Evolutionary conservation across 92 coral and sea anemone genomes (phyloP), one percentile per base, ranked within the genome.

Genomic region (Hydrozoanthus gracilis): DNA sequence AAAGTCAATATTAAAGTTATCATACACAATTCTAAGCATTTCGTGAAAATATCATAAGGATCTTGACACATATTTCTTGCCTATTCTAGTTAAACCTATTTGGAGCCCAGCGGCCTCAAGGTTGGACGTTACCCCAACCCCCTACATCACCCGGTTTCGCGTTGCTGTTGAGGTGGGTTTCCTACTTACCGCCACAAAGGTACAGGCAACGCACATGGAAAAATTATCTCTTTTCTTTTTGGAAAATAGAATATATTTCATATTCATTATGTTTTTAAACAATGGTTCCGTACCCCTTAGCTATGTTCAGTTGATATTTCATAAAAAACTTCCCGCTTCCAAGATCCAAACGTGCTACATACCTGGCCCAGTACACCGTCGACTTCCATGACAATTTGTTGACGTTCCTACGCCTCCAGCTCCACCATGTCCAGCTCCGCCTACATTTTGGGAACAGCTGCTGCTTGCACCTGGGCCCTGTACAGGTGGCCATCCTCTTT

Each of bases 381-480:
- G 17, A 51, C 67, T 8, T 12, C 35, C 60, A 46, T 4, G 16
- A 72, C 89, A 86, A 20, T 61, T 67, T 78, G 76, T 76, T 67
- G 79, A 54, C 17, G 16, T 51, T 51, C 94, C 94, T n/a, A 46
- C 47, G 3, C 94, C 94, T 2, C 94, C 94, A 2, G 70, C 55
- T 51, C 94, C 94, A 49, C 94, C 94, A 76, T 92, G 94, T 9
- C 92, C 94, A 3, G 92, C 94, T 10, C 92, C 92, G 67, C 79
- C 92, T 4, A 76, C 83, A 12, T 79, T 66, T 68, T 64, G 76
- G 5, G 90, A 46, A 35, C 88, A 76, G 4, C 54, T 65, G 48
- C 88, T 46, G 51, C 87, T 86, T 16, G 67, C 70, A 9, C 94
- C 92, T 52, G 90, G 82, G 8, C 94, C 94, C 66, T 55, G 86